These are phyloP conservation scores for Ophion ventricosus DNA, from an alignment of 2,888 invertebrate genomes.

Conservation along the genomic window DNA sequence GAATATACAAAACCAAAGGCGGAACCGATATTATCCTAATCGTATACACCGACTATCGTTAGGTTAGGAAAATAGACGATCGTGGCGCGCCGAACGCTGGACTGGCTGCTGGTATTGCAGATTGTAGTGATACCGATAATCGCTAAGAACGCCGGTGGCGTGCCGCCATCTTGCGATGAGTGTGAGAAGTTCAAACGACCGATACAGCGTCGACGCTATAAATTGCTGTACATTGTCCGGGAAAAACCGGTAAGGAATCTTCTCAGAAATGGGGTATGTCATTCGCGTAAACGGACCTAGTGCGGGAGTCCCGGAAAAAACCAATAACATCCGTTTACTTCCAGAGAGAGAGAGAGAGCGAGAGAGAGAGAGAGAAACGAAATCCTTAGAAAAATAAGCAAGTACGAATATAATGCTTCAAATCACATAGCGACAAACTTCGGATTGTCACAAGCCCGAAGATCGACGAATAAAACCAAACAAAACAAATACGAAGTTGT, in stretches of 20 bases:
- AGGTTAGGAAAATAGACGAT: neutral
- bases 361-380: no score
- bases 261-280: neutral
- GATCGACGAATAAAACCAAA: constrained; percentile 8
- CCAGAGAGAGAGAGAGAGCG: no score
- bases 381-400: no score
- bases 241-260: neutral
- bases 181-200: neutral
- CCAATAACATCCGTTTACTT: no score
- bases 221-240: neutral
- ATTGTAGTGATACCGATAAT: no score
- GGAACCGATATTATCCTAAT: neutral
- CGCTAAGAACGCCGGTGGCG: neutral
- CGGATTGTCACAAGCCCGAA: neutral
- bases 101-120: no score
- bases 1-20: neutral
- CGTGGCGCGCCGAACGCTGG: neutral
- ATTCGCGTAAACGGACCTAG: no score
- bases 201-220: neutral
- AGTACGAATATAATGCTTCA: neutral
- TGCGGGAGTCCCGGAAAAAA: no score
- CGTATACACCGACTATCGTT: neutral
- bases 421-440: constrained; percentile 1
- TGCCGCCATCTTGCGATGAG: neutral
- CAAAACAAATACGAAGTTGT: constrained; percentile 32